Base-by-base conservation (phyloP, 2,113 vertebrate species). In the Pelusios castaneus region DNA sequence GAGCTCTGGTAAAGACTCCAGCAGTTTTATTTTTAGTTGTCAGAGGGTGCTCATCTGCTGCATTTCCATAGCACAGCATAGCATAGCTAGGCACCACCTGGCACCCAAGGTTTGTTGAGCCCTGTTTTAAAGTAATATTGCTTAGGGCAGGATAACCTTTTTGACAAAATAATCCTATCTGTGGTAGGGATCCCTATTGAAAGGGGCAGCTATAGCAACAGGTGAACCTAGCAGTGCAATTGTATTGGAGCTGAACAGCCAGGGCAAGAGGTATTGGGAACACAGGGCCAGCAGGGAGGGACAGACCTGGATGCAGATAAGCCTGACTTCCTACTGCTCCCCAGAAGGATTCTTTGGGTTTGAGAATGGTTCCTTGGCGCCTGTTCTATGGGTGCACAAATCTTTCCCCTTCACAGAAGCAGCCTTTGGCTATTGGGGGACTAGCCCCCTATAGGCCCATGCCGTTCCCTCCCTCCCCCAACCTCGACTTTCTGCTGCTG, bases 261-360 rank as follows among this genome's bases (percentile, higher is more conserved):
- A 83, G 25, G 8, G 54, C 63, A 45, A 47, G 63, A 78, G 88
- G 34, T 63, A 6, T 29, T 29, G 10, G 4, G 85, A 91, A n/a
- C 78, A 3, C 14, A 51, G 82, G 85, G 38, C 3, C 31, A 54
- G 84, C 38, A 3, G 5, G 1, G n/a, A 22, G 21, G 43, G 58
- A 54, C 27, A 81, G 56, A 6, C 22, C 49, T 78, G 38, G 2
- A 2, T 3, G 2, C 0, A 67, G 21, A 60, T 49, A 3, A 2
- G 0, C 2, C 19, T 58, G 5, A 10, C 9, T 83, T 89, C 80
- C 82, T 58, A 1, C 87, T 9, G 1, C 87, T 9, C 34, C 89
- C 5, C 8, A 13, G 45, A 55, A 1, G 1, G 55, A 34, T 76
- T 25, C 51, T 41, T 81, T 77, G 8, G 1, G 3, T 49, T 17